Percentiles rank a stretch among this genome's conserved stretches.
Evolutionary conservation across 37 sponge, comb jelly and placozoan species (phyloP).

Genomic region (Geodia barretti): DNA sequence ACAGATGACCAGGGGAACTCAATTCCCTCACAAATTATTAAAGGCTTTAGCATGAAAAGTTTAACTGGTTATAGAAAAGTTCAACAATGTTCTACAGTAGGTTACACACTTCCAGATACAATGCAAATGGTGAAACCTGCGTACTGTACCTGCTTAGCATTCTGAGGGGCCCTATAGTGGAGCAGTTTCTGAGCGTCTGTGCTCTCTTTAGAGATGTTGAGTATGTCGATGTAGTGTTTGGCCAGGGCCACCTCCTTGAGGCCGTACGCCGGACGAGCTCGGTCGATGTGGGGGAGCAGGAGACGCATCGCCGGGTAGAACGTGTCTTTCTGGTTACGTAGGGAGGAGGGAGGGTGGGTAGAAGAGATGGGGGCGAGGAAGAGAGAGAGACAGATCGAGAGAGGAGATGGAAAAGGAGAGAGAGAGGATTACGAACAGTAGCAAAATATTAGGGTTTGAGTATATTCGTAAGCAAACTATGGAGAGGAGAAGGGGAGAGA

Average conservation of each 20-base stretch:
- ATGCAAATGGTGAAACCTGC: background rate
- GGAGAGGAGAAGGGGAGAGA: too few species aligned
- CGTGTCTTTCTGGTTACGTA: background rate
- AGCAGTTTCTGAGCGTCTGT: conserved; percentile 92
- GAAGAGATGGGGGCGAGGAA: too few species aligned
- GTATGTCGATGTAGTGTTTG: conserved; percentile 93
- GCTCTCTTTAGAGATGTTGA: conserved; percentile 90
- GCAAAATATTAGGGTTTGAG: too few species aligned
- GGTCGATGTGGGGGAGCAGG: conserved; percentile 83
- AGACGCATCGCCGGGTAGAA: conserved; percentile 86
- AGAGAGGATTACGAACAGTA: too few species aligned
- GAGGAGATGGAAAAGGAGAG: too few species aligned
- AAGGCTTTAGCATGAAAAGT: too few species aligned
- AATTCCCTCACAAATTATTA: too few species aligned
- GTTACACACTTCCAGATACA: background rate
- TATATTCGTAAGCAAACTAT: too few species aligned
- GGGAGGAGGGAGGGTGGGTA: conserved; percentile 3
- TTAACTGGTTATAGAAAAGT: background rate
- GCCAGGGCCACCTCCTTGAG: conserved; percentile 92
- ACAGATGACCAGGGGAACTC: background rate
- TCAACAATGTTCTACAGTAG: background rate
- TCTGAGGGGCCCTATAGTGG: conserved; percentile 83
- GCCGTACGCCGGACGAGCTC: conserved; percentile 80
- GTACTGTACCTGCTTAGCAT: conserved; percentile 68
- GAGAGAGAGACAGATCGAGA: too few species aligned